Conservation (phyloP, 2,113 vertebrate species). For the Pavo muticus region DNA sequence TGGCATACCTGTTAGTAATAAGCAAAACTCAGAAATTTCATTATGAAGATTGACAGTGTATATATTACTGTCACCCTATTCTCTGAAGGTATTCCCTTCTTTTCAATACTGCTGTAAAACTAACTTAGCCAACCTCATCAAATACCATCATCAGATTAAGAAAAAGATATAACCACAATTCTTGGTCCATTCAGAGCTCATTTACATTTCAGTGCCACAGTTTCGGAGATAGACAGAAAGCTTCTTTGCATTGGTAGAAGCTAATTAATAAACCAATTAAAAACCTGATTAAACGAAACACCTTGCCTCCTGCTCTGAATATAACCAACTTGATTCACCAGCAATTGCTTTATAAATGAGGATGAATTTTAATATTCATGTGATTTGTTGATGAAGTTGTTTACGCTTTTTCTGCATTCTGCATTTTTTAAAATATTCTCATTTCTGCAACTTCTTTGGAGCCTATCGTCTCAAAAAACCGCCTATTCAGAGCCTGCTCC, state of each 20-base stretch:
- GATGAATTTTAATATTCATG: slow-evolving; percentile 49
- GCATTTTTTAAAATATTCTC: background rate
- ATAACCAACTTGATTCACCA: slow-evolving; percentile 6
- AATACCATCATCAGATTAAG: background rate
- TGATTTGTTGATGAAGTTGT: slow-evolving; percentile 47
- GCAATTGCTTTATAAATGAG: slow-evolving; percentile 16
- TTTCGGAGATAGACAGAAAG: background rate
- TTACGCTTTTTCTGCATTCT: slow-evolving; percentile 26
- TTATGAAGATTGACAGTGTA: background rate
- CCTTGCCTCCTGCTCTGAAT: slow-evolving; percentile 3
- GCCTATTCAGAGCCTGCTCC: background rate
- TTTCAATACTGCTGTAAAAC: background rate
- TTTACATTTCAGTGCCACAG: background rate
- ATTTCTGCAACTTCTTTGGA: background rate
- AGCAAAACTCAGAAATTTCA: background rate
- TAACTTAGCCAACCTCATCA: background rate
- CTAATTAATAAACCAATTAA: slow-evolving; percentile 34
- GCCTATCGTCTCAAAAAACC: background rate
- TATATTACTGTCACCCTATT: background rate
- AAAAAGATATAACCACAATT: background rate
- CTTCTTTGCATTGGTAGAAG: background rate
- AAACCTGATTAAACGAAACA: background rate
- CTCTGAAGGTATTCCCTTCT: background rate
- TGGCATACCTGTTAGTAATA: background rate
- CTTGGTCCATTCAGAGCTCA: background rate